phyloP scores from a whole-genome alignment of 2,113 vertebrate genomes.

The Hippopotamus amphibius region DNA sequence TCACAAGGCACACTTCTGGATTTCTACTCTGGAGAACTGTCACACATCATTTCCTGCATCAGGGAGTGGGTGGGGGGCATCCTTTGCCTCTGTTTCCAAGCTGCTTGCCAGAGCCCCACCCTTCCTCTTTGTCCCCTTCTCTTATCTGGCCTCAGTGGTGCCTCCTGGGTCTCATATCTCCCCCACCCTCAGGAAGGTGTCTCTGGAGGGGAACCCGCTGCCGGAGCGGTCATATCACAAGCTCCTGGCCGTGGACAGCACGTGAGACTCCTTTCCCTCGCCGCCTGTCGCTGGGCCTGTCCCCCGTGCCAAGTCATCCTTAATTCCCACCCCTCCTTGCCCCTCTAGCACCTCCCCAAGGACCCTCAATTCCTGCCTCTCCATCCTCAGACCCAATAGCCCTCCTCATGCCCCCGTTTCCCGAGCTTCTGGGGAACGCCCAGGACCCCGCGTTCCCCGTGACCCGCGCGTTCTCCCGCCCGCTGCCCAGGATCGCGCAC shows the following conservation, averaged over 20 bases:
- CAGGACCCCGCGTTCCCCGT: not conserved
- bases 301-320: not conserved
- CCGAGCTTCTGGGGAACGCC: fast-evolving
- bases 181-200: conserved; percentile 85
- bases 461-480: not conserved
- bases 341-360: not conserved
- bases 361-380: not conserved
- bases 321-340: not conserved
- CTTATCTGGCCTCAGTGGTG: not conserved
- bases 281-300: not conserved
- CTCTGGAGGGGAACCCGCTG: conserved; percentile 90
- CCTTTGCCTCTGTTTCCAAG: not conserved
- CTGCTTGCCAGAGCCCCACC: not conserved
- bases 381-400: not conserved
- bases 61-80: not conserved
- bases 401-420: too few species aligned
- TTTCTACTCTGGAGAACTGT: not conserved
- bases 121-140: not conserved
- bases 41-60: too few species aligned
- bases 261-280: conserved; percentile 79
- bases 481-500: conserved; percentile 86
- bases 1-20: not conserved
- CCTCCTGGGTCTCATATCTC: not conserved
- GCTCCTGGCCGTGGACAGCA: conserved; percentile 87
- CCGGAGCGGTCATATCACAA: conserved; percentile 86